phyloP scores from a whole-genome alignment of 2,797 vertebrate species.

The Myotis myotis region DNA sequence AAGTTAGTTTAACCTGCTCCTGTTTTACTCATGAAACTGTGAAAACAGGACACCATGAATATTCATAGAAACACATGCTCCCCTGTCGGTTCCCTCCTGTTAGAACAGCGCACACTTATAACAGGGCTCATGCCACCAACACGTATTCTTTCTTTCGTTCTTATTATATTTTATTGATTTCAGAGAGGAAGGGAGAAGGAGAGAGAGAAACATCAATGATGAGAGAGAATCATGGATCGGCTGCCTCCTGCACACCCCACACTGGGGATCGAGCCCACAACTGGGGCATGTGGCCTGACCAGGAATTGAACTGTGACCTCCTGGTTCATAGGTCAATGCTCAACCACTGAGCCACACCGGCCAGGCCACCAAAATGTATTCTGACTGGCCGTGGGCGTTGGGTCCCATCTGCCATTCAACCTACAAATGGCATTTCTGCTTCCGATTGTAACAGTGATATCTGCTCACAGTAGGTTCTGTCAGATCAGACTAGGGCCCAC shows the following conservation, averaged over 20 bases:
- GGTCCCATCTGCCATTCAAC: not conserved
- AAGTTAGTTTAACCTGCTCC: not conserved
- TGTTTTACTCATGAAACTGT: not conserved
- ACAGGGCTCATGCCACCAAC: not conserved
- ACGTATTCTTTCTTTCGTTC: too few species aligned
- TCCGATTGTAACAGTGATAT: not conserved
- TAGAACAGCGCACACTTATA: not conserved
- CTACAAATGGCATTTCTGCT: not conserved
- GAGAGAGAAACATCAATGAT: too few species aligned
- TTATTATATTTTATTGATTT: too few species aligned
- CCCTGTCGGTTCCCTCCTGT: not conserved
- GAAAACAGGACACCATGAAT: not conserved
- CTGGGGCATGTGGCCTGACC: too few species aligned
- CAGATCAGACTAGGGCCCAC: not conserved
- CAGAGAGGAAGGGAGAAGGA: too few species aligned
- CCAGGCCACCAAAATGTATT: not conserved
- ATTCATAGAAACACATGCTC: not conserved
- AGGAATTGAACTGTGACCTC: too few species aligned
- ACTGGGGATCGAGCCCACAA: too few species aligned
- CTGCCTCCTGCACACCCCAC: too few species aligned
- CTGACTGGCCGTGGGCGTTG: not conserved
- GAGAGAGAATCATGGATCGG: too few species aligned
- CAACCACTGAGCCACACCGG: too few species aligned
- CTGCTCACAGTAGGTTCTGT: not conserved
- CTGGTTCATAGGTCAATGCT: too few species aligned